Percentiles rank a stretch among this genome's conserved stretches.
These are phyloP conservation scores for Sciaenops ocellatus DNA, from an alignment of 2,797 vertebrate species.

Conservation along the genomic window DNA sequence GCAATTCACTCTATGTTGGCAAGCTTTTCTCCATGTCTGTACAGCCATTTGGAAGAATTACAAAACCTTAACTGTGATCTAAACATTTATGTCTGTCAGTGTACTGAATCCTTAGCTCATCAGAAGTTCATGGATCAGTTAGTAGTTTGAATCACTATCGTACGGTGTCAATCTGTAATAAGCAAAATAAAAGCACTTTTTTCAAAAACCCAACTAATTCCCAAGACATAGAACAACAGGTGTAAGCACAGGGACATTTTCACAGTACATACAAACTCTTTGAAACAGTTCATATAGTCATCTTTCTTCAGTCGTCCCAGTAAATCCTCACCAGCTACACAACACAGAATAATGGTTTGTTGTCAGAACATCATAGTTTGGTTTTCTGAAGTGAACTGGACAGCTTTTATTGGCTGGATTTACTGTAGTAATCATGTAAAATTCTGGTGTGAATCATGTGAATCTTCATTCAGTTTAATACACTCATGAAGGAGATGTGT, in stretches of 20 bases:
- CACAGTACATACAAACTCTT: not conserved
- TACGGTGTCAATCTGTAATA: not conserved
- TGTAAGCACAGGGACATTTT: conserved; percentile 10
- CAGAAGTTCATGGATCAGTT: conserved; percentile 2
- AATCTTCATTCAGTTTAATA: conserved; percentile 20
- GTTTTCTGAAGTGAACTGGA: conserved; percentile 40
- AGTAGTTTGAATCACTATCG: not conserved
- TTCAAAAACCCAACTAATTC: not conserved
- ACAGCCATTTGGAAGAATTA: conserved; percentile 2
- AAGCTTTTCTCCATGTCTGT: not conserved
- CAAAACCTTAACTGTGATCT: too few relatives aligned
- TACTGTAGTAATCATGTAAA: conserved; percentile 33
- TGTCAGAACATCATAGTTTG: conserved; percentile 17
- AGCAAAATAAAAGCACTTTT: not conserved
- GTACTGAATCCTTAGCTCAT: not conserved
- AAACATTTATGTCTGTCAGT: not conserved
- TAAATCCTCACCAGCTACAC: conserved; percentile 24
- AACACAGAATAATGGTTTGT: conserved; percentile 32
- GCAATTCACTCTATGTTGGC: not conserved
- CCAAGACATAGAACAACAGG: conserved; percentile 3
- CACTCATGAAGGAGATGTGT: conserved; percentile 28
- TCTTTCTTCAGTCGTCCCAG: conserved; percentile 13
- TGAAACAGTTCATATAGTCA: conserved; percentile 9
- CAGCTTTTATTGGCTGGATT: conserved; percentile 25
- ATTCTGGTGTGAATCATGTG: conserved; percentile 14